Evolutionary conservation across 1,140 invertebrate genomes (phyloP).

Genomic region (Drosophila elegans): DNA sequence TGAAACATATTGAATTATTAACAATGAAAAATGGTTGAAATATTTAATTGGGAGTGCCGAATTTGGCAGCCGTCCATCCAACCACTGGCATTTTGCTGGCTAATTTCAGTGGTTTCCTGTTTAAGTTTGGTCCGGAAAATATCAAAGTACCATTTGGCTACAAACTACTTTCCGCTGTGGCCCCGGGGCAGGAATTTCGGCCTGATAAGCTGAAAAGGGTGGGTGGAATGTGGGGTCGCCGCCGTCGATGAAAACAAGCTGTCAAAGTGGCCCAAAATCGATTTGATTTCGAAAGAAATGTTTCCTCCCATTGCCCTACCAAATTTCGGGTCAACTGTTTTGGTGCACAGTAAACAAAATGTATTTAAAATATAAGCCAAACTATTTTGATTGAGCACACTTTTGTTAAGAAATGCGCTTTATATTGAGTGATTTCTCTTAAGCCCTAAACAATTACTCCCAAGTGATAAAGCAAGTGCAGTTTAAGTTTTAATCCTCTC

Average conservation of each 20-base stretch:
- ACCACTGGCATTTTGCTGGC: slow-evolving; percentile 11
- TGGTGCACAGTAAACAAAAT: not conserved
- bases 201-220: slow-evolving; percentile 15
- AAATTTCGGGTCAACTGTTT: not conserved
- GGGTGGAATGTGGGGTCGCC: not conserved
- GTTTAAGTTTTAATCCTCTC: slow-evolving; percentile 41
- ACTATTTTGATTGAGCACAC: no score
- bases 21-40: slow-evolving; percentile 53
- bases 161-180: slow-evolving; percentile 53
- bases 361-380: no score
- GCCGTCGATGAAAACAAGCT: slow-evolving; percentile 75
- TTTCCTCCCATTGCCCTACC: slow-evolving; percentile 13
- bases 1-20: slow-evolving; percentile 71
- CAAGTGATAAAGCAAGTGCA: not conserved
- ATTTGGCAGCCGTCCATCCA: slow-evolving; percentile 30
- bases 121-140: slow-evolving; percentile 27
- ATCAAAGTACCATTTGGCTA: slow-evolving; percentile 55
- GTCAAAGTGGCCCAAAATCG: slow-evolving; percentile 63
- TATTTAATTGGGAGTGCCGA: slow-evolving; percentile 64
- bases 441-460: not conserved
- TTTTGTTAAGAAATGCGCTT: no score
- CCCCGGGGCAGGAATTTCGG: slow-evolving; percentile 4
- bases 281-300: slow-evolving; percentile 61
- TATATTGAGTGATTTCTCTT: not conserved
- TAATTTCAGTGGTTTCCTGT: slow-evolving; percentile 54